Base-by-base conservation (phyloP, 2,888 invertebrate genomes). In the Erebia ligea region DNA sequence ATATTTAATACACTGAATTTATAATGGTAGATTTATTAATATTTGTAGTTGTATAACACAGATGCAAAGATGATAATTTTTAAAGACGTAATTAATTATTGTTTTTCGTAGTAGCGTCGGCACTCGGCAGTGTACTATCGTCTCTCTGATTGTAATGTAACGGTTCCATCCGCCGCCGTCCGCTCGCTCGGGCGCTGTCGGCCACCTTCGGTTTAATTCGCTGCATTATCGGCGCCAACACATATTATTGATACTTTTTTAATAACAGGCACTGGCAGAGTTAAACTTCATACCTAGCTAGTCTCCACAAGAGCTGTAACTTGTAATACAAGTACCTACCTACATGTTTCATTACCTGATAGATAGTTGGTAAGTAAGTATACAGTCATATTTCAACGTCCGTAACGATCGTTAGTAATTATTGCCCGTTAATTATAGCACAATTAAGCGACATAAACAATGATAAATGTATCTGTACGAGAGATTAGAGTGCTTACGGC, bases 351-450 rank as follows among this genome's bases (percentile, higher is more conserved):
- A 40, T 42, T 80, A 78, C 54, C 54, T 54, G 54, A 54, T 54
- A 52, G 9, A 34, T 34, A 34, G 34, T 34, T 17, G 17, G 54
- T 52, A 17, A n/a, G 74, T 77, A 79, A 76, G 74, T 77, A 76
- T 71, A 74, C 42, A 67, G 77, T 74, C 70, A 83, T 82, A 80
- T 77, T 81, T 84, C 75, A 79, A 78, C 73, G 67, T 74, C 72
- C 73, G 71, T 79, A 81, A 81, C 80, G 77, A 77, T 74, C 68
- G 45, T 52, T 58, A 62, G 70, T 70, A 75, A 75, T 75, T 72
- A 75, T 71, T 58, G 62, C 4, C 66, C 62, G 72, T 72, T 75
- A 72, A 73, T 75, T 73, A 73, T 70, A 70, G 56, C 59, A 69
- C 68, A 70, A 73, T 71, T 68, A 66, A 70, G 67, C 69, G 68